phyloP scores from a whole-genome alignment of 2,797 vertebrate species.

The Poecile montanus region DNA sequence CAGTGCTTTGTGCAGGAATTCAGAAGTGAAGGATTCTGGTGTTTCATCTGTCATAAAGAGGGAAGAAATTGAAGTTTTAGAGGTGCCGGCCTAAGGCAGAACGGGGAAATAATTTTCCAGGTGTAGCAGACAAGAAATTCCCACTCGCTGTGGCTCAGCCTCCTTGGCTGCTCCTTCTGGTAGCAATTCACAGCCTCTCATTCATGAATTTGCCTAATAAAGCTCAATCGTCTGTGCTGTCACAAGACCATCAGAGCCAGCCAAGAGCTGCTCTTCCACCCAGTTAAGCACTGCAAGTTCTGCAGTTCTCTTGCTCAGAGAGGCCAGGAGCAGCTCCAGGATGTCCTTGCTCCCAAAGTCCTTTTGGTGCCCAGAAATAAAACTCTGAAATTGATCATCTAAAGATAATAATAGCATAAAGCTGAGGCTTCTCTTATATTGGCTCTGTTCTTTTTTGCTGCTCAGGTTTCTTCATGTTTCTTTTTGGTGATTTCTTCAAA shows the following conservation, averaged over 20 bases:
- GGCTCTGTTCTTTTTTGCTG: neutral
- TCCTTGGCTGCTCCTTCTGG: neutral
- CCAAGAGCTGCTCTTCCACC: neutral
- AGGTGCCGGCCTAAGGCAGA: neutral
- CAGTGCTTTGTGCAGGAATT: neutral
- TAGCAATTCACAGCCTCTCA: neutral
- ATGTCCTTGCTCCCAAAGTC: neutral
- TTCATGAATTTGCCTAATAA: neutral
- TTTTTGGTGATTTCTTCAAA: neutral
- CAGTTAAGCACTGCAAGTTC: neutral
- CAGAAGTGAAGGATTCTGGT: neutral
- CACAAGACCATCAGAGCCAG: neutral
- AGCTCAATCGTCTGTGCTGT: neutral
- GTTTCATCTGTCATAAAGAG: neutral
- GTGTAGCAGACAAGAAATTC: neutral
- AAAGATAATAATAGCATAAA: neutral
- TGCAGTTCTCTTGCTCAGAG: neutral
- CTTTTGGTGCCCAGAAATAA: neutral
- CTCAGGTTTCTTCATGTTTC: neutral
- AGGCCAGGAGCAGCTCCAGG: neutral
- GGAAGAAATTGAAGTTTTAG: neutral
- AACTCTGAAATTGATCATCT: neutral
- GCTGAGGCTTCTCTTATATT: neutral
- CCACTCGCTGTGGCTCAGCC: neutral
- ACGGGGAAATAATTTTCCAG: rapidly evolving